These are phyloP conservation scores for Megaceryle alcyon DNA, from an alignment of 2,797 vertebrate species.

Conservation along the genomic window DNA sequence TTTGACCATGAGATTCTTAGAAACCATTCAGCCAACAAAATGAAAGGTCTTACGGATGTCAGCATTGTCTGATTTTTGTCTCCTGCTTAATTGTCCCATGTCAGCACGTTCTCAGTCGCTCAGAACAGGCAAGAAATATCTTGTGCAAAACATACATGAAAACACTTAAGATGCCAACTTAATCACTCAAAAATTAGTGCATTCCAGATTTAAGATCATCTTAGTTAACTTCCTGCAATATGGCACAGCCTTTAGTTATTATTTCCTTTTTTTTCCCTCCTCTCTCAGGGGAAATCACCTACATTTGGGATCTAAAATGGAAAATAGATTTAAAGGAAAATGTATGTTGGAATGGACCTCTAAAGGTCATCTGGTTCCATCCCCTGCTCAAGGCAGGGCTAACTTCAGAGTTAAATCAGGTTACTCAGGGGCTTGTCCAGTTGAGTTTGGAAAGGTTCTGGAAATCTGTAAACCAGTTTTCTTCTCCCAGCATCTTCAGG, in stretches of 20 bases:
- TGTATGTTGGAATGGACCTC: not conserved
- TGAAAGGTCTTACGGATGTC: not conserved
- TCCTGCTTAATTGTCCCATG: not conserved
- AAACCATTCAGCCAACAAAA: not conserved
- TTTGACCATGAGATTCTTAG: not conserved
- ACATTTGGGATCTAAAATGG: not conserved
- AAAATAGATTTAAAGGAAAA: not conserved
- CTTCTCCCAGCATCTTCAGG: not conserved
- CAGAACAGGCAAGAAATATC: not conserved
- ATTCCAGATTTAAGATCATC: not conserved
- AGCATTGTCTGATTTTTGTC: not conserved
- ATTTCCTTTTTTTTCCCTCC: not conserved
- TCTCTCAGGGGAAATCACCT: not conserved
- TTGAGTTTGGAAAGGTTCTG: not conserved
- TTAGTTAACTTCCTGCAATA: not conserved
- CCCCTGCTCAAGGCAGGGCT: not conserved
- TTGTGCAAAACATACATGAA: not conserved
- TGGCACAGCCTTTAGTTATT: not conserved
- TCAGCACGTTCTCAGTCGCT: fast-evolving
- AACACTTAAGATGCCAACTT: not conserved
- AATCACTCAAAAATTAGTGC: not conserved
- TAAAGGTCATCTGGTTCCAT: not conserved
- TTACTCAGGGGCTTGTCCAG: not conserved
- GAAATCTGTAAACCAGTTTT: not conserved
- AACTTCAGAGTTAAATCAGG: not conserved